phyloP scores from a whole-genome alignment of 2,888 invertebrate species.

The Trichopria drosophilae region DNA sequence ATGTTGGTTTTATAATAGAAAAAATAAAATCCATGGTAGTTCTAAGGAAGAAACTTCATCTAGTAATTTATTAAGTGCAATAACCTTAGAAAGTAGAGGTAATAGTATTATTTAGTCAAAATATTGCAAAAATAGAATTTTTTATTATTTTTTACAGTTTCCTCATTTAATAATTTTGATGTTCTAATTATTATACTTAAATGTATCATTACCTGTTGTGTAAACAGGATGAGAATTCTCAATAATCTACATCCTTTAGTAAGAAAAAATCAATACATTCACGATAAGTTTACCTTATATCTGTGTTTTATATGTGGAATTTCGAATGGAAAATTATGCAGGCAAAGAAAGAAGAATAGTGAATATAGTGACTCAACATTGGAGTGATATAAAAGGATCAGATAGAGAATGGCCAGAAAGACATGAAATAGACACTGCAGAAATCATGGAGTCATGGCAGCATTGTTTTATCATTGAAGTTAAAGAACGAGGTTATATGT shows the following conservation, averaged over 20 bases:
- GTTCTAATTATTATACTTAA: too few relatives aligned
- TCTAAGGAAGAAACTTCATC: too few relatives aligned
- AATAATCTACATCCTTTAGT: constrained; percentile 13
- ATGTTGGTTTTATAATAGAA: too few relatives aligned
- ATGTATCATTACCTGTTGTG: too few relatives aligned
- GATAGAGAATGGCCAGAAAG: constrained; percentile 20
- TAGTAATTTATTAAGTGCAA: too few relatives aligned
- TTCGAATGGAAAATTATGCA: constrained; percentile 20
- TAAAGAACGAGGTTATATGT: constrained; percentile 17
- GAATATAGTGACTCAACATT: constrained; percentile 17
- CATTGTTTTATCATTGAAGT: constrained; percentile 21
- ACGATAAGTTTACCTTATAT: constrained; percentile 19
- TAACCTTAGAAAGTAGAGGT: too few relatives aligned
- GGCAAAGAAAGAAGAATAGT: constrained; percentile 21
- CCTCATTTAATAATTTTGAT: too few relatives aligned
- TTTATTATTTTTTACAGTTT: too few relatives aligned
- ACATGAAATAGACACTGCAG: constrained; percentile 21
- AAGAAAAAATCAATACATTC: constrained; percentile 20
- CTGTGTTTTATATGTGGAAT: constrained; percentile 20
- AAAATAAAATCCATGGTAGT: too few relatives aligned
- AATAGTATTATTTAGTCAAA: too few relatives aligned
- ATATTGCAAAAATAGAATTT: too few relatives aligned
- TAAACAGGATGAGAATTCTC: too few relatives aligned
- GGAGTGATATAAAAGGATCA: constrained; percentile 20
- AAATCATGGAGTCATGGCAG: constrained; percentile 20